Percentiles rank a stretch among this genome's conserved stretches.
Conservation (phyloP, 2,888 invertebrate genomes). For the Psylliodes chrysocephalus region DNA sequence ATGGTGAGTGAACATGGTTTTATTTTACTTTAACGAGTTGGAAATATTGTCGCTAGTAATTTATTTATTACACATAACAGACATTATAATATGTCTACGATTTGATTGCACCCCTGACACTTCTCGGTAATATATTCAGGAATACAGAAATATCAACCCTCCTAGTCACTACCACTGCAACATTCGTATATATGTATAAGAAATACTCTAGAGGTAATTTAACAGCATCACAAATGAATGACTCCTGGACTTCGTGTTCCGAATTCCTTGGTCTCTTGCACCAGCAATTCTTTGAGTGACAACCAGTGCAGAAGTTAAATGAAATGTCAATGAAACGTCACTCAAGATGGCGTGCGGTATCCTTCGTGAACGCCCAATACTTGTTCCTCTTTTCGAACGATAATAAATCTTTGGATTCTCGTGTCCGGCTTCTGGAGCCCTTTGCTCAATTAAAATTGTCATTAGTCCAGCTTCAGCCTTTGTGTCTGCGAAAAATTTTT, state of each 20-base stretch:
- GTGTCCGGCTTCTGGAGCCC: conserved; percentile 35
- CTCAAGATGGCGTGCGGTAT: conserved; percentile 62
- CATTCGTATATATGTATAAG: no score
- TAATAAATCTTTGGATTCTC: conserved; percentile 61
- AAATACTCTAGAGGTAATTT: conserved; percentile 54
- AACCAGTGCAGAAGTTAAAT: conserved; percentile 64
- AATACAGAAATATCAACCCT: not conserved
- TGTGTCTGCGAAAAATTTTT: conserved; percentile 23
- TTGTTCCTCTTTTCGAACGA: conserved; percentile 61
- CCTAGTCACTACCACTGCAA: no score
- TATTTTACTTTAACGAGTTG: no score
- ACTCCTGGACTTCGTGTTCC: conserved; percentile 40
- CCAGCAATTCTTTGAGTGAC: conserved; percentile 62
- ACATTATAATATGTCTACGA: no score
- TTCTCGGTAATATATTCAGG: no score
- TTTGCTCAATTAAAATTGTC: conserved; percentile 50
- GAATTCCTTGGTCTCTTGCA: conserved; percentile 54
- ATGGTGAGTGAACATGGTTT: no score
- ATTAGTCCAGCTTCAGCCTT: conserved; percentile 28
- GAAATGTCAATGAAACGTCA: conserved; percentile 67
- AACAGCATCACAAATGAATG: conserved; percentile 62
- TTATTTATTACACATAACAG: no score
- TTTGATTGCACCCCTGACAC: no score
- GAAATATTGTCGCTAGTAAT: no score
- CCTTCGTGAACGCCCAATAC: conserved; percentile 61